Evolutionary conservation across 2,888 invertebrate species (phyloP), one percentile per base, ranked within the genome.

Genomic region (Hypomecis punctinalis): DNA sequence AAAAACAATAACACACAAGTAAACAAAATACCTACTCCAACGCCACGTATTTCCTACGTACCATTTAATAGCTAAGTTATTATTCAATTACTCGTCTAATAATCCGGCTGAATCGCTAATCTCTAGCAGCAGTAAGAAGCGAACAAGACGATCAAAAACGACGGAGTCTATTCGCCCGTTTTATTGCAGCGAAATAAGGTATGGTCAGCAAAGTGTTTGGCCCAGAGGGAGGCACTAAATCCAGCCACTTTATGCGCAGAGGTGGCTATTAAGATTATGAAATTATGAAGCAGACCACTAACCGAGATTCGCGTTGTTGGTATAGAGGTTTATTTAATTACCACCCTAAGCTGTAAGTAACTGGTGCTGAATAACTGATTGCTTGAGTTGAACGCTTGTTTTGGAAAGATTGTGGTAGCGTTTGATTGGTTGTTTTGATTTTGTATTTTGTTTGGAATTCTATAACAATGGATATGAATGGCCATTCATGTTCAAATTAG

Each of bases 261-360:
- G 82, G 77, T 81, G 77, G 77, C 86, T 82, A 85, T 90, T 90
- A 89, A 88, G 88, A 89, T 90, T 91, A 90, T 87, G 88, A 90
- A 90, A 89, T 91, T 90, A 91, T 90, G 90, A 90, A 87, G 82
- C 80, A 72, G 75, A 72, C 88, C 82, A 83, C 83, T 83, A 75
- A 76, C 81, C 66, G 85, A 85, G 90, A 90, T 89, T 89, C 86
- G 85, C 85, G 84, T 81, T 76, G 76, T 70, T 74, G 75, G 74
- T 69, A 78, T 76, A 76, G 79, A 78, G 65, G 60, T 68, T 84
- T 82, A 85, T 84, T 84, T 81, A 82, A 82, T 82, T 78, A 76
- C 72, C 73, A 61, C 69, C 63, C 63, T 69, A 63, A 72, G 71
- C 70, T 68, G 67, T 71, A 69, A 69, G 63, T 42, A 63, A 72